Evolutionary conservation across 2,797 vertebrate genomes (phyloP).

Genomic region (Cyclura pinguis): DNA sequence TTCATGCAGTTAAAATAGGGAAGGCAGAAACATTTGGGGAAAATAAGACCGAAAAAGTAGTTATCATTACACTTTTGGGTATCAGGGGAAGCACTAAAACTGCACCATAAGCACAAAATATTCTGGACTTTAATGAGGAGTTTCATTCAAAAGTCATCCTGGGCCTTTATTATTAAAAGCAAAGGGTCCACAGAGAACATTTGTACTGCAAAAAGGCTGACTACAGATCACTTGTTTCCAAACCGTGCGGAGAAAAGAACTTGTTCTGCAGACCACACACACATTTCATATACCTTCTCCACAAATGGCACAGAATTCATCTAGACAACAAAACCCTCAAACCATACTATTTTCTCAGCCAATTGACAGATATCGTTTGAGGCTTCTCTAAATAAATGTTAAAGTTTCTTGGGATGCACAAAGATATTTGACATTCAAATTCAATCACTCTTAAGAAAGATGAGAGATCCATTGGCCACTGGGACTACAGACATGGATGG

Average conservation of each 20-base stretch:
- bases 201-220: not conserved
- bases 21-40: not conserved
- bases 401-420: not conserved
- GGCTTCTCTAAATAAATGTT: not conserved
- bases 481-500: too few relatives aligned
- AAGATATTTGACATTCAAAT: not conserved
- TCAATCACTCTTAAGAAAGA: not conserved
- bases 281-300: not conserved
- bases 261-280: not conserved
- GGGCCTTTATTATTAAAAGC: not conserved
- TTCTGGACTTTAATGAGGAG: not conserved
- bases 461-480: not conserved
- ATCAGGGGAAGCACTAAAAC: not conserved
- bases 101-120: not conserved
- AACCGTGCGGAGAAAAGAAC: not conserved
- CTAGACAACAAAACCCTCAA: not conserved
- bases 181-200: not conserved
- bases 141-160: not conserved
- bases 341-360: not conserved
- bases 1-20: not conserved
- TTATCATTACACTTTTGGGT: fast-evolving
- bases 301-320: not conserved
- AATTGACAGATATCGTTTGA: not conserved
- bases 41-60: not conserved
- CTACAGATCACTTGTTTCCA: not conserved